Conservation (phyloP, 2,113 vertebrate genomes). For the Oryzias javanicus region DNA sequence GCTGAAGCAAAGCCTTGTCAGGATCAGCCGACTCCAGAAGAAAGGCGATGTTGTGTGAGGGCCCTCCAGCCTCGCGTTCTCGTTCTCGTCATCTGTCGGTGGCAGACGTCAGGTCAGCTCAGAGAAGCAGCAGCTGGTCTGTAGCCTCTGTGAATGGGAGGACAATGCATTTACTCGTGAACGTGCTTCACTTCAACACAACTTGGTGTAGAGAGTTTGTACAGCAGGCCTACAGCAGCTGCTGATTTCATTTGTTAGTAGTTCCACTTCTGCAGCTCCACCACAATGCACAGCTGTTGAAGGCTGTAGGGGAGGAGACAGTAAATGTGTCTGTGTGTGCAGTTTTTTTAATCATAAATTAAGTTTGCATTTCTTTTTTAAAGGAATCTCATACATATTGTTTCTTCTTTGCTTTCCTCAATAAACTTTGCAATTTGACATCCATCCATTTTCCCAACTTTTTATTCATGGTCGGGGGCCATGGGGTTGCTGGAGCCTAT, state of each 20-base stretch:
- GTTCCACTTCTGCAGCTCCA: background rate
- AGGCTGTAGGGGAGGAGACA: too few relatives aligned
- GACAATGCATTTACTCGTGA: background rate
- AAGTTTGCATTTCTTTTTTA: too few relatives aligned
- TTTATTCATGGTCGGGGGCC: too few relatives aligned
- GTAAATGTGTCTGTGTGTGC: too few relatives aligned
- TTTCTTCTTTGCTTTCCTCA: too few relatives aligned
- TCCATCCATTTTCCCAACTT: too few relatives aligned
- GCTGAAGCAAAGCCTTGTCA: slow-evolving; percentile 52
- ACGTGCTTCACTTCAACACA: background rate
- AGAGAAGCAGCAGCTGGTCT: background rate
- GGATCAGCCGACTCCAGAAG: slow-evolving; percentile 42
- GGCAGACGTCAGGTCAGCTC: slow-evolving; percentile 3
- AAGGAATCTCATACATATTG: too few relatives aligned
- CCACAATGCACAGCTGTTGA: too few relatives aligned
- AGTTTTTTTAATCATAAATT: too few relatives aligned
- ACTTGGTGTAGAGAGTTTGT: background rate
- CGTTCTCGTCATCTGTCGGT: background rate
- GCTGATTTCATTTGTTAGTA: background rate
- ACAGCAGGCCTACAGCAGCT: background rate
- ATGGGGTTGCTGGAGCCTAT: too few relatives aligned
- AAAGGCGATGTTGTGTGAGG: slow-evolving; percentile 59
- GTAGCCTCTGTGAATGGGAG: background rate
- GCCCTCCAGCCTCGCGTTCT: too few relatives aligned
- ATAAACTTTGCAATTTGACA: too few relatives aligned